Conservation (phyloP, 2,797 vertebrate genomes). For the Agapornis canus region DNA sequence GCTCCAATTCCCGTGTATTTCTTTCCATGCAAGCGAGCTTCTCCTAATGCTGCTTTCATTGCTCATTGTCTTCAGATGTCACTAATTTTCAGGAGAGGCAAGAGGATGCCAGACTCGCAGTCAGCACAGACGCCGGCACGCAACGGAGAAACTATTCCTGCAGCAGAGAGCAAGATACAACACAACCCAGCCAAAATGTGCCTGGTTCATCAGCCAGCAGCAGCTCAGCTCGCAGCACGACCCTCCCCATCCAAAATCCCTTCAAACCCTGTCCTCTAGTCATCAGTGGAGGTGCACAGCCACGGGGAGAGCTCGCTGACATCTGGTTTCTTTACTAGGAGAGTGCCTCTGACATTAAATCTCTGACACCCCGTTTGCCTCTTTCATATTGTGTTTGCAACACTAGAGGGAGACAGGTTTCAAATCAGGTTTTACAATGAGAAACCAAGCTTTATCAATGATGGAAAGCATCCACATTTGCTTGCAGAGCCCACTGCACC, state of each 20-base stretch:
- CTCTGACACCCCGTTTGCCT: neutral
- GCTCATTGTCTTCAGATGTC: constrained; percentile 37
- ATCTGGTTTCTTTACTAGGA: neutral
- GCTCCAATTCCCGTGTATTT: neutral
- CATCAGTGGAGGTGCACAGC: neutral
- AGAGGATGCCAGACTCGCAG: neutral
- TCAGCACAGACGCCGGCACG: neutral
- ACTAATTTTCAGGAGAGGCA: constrained; percentile 37
- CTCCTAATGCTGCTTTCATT: constrained; percentile 11
- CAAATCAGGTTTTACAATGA: neutral
- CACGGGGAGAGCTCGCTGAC: neutral
- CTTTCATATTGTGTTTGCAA: neutral
- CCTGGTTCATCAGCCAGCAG: neutral
- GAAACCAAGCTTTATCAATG: rapidly evolving
- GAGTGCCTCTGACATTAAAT: neutral
- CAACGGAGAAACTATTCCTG: neutral
- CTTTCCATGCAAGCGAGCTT: neutral
- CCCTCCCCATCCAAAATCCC: neutral
- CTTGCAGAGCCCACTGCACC: rapidly evolving
- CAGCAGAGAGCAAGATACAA: neutral
- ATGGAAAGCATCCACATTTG: neutral
- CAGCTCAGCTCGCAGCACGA: neutral
- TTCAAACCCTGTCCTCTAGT: neutral
- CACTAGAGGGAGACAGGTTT: constrained; percentile 47
- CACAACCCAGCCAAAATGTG: neutral